Base-by-base conservation (phyloP, 1,140 invertebrate genomes). In the Euglossa dilemma region DNA sequence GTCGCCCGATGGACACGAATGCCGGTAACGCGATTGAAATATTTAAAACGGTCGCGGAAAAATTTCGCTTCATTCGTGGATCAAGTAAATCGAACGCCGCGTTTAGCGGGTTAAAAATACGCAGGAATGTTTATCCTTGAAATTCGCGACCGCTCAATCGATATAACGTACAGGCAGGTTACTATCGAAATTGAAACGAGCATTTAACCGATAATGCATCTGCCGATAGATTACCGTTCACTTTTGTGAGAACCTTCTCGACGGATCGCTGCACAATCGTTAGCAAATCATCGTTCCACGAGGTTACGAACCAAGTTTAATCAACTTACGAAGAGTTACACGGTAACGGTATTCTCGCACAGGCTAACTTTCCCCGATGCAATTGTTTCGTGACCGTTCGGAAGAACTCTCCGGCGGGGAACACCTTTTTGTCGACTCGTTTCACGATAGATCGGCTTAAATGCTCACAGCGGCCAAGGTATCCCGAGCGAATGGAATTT, bases 401-500 rank as follows among this genome's bases (percentile, higher is more conserved):
- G 23, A 23, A 18, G 45, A 69, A 50, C 12, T 54, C n/a, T 14
- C 28, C 9, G 9, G 9, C 20, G 20, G 1, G 1, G 28, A 66
- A 20, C 71, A 50, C 43, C 50, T 57, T 25, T 18, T 16, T 2
- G 25, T 36, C 14, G 43, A 23, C 6, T 61, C 45, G 54, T 61
- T 16, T 7, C n/a, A 69, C 18, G 7, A 6, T 45, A n/a, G 52
- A 28, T 54, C 56, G 43, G 25, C 14, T 47, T 25, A 20, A 57
- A 36, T 14, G 5, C 6, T 56, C 52, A 23, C 75, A 52, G 14
- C 50, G 23, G 45, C 0, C 47, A 12, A 69, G 66, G 16, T 14
- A 47, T 69, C 16, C 18, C 54, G 36, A 77, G 28, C 61, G 50
- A 59, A 76, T 61, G n/a, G 28, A 76, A 86, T 72, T 77, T 87